phyloP scores from a whole-genome alignment of 37 sponge, comb jelly and placozoan genomes.

The Mnemiopsis leidyi region DNA sequence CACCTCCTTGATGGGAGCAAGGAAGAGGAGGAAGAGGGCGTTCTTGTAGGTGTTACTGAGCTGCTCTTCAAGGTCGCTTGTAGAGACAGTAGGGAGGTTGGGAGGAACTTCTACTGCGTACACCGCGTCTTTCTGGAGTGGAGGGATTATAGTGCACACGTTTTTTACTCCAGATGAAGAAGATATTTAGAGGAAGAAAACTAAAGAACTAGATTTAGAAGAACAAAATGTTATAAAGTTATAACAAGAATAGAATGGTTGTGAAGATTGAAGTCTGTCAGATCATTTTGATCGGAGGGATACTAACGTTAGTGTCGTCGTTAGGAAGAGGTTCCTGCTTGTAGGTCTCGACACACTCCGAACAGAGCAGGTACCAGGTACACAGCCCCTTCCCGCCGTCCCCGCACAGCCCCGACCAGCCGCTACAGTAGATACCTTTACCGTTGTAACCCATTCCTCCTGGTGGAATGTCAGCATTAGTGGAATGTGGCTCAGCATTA shows the following conservation, averaged over 20 bases:
- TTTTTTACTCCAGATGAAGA: too few species aligned
- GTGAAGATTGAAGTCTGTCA: neutral
- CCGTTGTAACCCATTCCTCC: slow-evolving; percentile 98
- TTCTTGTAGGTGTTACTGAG: slow-evolving; percentile 40
- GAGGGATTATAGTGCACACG: too few species aligned
- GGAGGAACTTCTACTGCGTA: neutral
- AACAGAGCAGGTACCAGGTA: slow-evolving; percentile 98
- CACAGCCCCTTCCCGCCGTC: slow-evolving; percentile 92
- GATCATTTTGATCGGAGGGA: neutral
- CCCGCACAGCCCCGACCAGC: slow-evolving; percentile 98
- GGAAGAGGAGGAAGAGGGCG: slow-evolving; percentile 44
- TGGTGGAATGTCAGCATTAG: too few species aligned
- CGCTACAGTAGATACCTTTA: slow-evolving; percentile 86
- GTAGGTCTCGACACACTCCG: slow-evolving; percentile 85
- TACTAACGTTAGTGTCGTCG: neutral
- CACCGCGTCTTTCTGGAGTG: neutral
- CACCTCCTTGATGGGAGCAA: slow-evolving; percentile 13
- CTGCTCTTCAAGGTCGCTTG: slow-evolving; percentile 40
- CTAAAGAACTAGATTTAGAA: neutral
- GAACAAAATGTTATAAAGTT: neutral
- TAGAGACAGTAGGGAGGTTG: slow-evolving; percentile 12
- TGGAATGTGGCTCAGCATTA: too few species aligned
- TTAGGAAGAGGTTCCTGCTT: slow-evolving; percentile 66
- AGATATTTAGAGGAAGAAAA: neutral
- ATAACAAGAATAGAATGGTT: too few species aligned